These are phyloP conservation scores for Ips typographus DNA, from an alignment of 1,140 invertebrate genomes.

Conservation along the genomic window DNA sequence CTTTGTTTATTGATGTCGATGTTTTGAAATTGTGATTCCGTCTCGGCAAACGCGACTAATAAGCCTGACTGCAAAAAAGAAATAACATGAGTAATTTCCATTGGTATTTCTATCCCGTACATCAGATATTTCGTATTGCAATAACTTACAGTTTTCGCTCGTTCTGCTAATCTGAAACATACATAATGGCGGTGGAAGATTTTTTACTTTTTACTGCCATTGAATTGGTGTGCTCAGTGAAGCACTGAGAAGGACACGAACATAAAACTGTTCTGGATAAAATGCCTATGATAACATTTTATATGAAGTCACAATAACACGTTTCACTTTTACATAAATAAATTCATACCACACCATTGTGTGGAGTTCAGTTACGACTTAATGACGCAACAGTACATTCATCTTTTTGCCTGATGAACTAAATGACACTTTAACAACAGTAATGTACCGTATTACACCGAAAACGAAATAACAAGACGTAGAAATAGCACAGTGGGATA, in stretches of 20 bases:
- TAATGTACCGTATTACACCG: constrained; percentile 15
- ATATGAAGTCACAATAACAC: background rate
- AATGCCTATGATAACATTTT: constrained; percentile 9
- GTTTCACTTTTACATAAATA: background rate
- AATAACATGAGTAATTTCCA: background rate
- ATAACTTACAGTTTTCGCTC: constrained; percentile 24
- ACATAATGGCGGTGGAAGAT: constrained; percentile 4
- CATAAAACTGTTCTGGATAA: constrained; percentile 10
- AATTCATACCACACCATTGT: background rate
- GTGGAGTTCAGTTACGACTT: constrained; percentile 18
- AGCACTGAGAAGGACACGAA: constrained; percentile 14
- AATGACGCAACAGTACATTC: constrained; percentile 22
- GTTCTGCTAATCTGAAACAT: constrained; percentile 26
- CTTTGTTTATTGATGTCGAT: no score
- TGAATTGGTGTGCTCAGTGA: constrained; percentile 28
- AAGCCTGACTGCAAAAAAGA: background rate
- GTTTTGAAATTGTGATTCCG: background rate
- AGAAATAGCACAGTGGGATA: constrained; percentile 12
- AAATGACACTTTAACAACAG: constrained; percentile 16
- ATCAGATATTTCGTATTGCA: constrained; percentile 18
- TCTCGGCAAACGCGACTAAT: constrained; percentile 1
- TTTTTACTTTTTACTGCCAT: background rate
- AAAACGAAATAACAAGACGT: constrained; percentile 21
- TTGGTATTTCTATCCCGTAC: constrained; percentile 14
- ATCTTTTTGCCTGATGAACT: constrained; percentile 13